phyloP scores from a whole-genome alignment of 1,140 invertebrate species.

The Neodiprion pinetum region DNA sequence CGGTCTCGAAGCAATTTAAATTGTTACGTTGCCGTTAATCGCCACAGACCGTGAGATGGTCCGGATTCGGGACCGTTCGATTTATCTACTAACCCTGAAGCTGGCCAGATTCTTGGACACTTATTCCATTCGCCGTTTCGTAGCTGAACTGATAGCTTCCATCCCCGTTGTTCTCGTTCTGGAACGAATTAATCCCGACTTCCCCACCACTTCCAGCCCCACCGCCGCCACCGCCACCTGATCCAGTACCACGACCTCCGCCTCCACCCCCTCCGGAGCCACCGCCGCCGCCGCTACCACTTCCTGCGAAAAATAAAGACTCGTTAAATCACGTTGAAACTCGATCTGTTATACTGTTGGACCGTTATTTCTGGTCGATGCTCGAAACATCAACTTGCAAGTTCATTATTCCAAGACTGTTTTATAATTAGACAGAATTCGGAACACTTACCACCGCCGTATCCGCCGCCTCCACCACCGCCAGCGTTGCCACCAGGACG shows the following conservation, averaged over 20 bases:
- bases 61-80: background rate
- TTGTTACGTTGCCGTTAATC: conserved; percentile 24
- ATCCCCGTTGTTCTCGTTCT: conserved; percentile 62
- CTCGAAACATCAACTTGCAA: too few species aligned
- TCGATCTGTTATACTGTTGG: too few species aligned
- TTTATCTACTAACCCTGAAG: conserved; percentile 38
- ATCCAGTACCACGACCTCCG: conserved; percentile 30
- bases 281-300: conserved; percentile 40
- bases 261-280: conserved; percentile 39
- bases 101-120: conserved; percentile 66
- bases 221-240: conserved; percentile 42
- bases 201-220: conserved; percentile 47
- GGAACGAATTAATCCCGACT: conserved; percentile 63
- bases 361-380: background rate
- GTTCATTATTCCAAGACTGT: too few species aligned
- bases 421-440: conserved; percentile 29
- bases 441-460: conserved; percentile 41
- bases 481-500: conserved; percentile 31
- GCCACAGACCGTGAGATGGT: conserved; percentile 23
- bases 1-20: background rate
- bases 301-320: background rate
- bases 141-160: conserved; percentile 62
- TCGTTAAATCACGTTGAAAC: too few species aligned
- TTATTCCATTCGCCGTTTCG: conserved; percentile 70
- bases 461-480: conserved; percentile 38